Evolutionary conservation across 2,888 invertebrate species (phyloP).

Genomic region (Dione vanillae): DNA sequence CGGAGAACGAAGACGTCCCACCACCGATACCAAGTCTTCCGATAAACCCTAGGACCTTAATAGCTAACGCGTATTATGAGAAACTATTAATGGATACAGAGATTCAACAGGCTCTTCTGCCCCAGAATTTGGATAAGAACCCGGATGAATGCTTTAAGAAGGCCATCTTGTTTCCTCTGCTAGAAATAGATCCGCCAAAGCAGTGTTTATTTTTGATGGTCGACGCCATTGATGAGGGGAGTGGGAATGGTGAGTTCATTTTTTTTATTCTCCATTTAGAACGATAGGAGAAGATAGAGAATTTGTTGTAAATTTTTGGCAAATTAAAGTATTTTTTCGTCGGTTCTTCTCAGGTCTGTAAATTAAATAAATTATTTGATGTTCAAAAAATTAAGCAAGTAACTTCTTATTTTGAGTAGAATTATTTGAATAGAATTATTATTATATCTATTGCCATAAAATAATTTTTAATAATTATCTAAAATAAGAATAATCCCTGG

Average conservation of each 20-base stretch:
- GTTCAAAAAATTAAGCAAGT: no score
- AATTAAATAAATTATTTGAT: no score
- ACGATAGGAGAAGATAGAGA: no score
- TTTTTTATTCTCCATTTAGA: no score
- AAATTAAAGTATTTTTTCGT: no score
- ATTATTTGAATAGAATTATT: no score
- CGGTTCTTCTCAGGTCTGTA: no score
- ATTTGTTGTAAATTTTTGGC: no score
- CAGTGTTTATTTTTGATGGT: conserved; percentile 93
- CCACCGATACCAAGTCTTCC: conserved; percentile 81
- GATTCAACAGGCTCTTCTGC: conserved; percentile 91
- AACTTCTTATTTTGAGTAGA: no score
- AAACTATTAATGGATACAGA: conserved; percentile 90
- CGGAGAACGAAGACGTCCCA: conserved; percentile 65
- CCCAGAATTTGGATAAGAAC: conserved; percentile 92
- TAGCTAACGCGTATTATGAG: conserved; percentile 92
- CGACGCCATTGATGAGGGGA: conserved; percentile 94
- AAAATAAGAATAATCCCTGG: no score
- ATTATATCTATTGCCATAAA: no score
- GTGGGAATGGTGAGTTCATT: conserved; percentile 54
- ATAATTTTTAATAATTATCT: no score
- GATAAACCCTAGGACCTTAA: conserved; percentile 71
- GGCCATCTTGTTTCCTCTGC: conserved; percentile 92
- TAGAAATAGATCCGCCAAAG: conserved; percentile 94
- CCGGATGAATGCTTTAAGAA: conserved; percentile 96